A percentile compares a stretch with the other conserved stretches of the same genome.
These are phyloP conservation scores for Loriculus beryllinus DNA, from an alignment of 2,797 vertebrate genomes.

Conservation along the genomic window DNA sequence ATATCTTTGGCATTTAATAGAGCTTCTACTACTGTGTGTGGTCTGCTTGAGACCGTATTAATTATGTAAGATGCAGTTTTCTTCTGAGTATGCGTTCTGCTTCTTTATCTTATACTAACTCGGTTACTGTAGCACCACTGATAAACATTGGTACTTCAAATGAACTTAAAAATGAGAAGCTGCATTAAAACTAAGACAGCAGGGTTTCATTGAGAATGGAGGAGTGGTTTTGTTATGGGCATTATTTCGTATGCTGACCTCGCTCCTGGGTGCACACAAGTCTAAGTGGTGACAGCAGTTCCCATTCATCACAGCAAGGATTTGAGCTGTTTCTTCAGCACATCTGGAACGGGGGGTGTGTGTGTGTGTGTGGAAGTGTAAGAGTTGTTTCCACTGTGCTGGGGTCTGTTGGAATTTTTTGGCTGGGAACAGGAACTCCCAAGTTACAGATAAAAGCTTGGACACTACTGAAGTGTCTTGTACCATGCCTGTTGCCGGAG, in stretches of 20 bases:
- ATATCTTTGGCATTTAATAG: not conserved
- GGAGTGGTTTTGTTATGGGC: not conserved
- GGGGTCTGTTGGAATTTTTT: not conserved
- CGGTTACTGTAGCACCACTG: not conserved
- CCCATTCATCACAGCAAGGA: rapidly evolving
- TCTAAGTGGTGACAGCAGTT: not conserved
- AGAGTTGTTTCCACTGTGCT: not conserved
- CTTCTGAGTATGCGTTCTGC: not conserved
- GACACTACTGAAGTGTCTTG: not conserved
- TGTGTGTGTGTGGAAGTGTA: too few relatives aligned
- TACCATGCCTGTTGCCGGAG: not conserved
- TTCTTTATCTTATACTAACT: not conserved
- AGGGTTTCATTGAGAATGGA: not conserved
- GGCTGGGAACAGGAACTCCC: not conserved
- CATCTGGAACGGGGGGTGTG: not conserved
- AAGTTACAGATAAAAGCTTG: not conserved
- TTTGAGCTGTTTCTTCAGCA: not conserved
- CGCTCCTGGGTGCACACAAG: not conserved
- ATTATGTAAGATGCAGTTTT: not conserved
- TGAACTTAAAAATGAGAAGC: not conserved
- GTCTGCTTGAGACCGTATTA: not conserved
- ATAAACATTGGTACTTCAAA: not conserved
- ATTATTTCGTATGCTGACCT: not conserved
- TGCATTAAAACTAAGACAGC: not conserved
- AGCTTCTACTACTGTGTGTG: not conserved